phyloP scores from a whole-genome alignment of 2,797 vertebrate genomes.

The Lepilemur ruficaudatus region DNA sequence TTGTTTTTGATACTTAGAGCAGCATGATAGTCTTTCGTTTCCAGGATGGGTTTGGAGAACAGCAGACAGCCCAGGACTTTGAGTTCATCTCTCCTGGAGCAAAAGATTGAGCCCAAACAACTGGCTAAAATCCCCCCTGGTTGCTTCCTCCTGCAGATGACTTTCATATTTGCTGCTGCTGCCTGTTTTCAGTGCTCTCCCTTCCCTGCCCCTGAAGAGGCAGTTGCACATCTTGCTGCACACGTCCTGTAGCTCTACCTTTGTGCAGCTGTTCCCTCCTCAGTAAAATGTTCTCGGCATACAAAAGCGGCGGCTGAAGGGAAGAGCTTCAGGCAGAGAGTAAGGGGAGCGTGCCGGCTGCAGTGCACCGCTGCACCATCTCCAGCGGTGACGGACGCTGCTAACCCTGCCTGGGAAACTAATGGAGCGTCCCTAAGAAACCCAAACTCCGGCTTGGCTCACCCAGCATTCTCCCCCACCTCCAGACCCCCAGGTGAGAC shows the following conservation, averaged over 20 bases:
- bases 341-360: conserved; percentile 77
- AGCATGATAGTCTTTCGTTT: conserved; percentile 32
- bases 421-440: conserved; percentile 72
- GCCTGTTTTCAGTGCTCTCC: conserved; percentile 63
- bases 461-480: conserved; percentile 56
- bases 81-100: conserved; percentile 42
- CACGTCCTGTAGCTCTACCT: conserved; percentile 70
- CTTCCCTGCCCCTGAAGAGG: conserved; percentile 54
- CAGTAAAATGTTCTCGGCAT: conserved; percentile 83
- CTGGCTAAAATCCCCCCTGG: conserved; percentile 12
- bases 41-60: conserved; percentile 45
- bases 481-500: conserved; percentile 82
- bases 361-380: conserved; percentile 84
- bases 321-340: conserved; percentile 74
- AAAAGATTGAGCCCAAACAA: conserved; percentile 18
- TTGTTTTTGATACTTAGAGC: not conserved
- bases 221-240: conserved; percentile 61
- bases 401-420: conserved; percentile 56
- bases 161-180: conserved; percentile 68
- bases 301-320: conserved; percentile 91
- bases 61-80: conserved; percentile 51
- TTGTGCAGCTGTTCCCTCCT: conserved; percentile 71
- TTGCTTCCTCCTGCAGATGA: conserved; percentile 46
- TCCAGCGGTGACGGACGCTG: conserved; percentile 58
- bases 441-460: conserved; percentile 65